Conservation (phyloP, 2,113 vertebrate genomes). For the Hippocampus zosterae region DNA sequence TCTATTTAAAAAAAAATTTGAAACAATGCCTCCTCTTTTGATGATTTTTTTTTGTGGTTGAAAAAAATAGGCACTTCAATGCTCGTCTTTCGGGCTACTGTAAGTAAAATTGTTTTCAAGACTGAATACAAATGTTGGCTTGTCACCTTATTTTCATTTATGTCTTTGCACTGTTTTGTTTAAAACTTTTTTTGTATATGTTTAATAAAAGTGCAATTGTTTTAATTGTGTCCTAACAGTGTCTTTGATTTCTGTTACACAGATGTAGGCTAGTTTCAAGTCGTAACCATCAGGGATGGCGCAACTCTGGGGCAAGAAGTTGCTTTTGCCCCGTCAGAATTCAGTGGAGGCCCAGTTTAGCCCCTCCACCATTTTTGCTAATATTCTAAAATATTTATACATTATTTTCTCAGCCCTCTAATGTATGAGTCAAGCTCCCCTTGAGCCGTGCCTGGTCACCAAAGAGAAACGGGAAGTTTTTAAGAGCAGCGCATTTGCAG, state of each 20-base stretch:
- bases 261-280: not conserved
- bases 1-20: not conserved
- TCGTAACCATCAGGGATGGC: not conserved
- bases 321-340: too few relatives aligned
- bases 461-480: too few relatives aligned
- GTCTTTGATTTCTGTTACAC: not conserved
- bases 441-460: too few relatives aligned
- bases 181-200: constrained; percentile 24
- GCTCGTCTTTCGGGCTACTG: constrained; percentile 8
- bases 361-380: too few relatives aligned
- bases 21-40: not conserved
- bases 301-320: too few relatives aligned
- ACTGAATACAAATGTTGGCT: constrained; percentile 7
- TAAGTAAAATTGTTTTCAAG: constrained; percentile 1
- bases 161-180: constrained; percentile 16
- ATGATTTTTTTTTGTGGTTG: not conserved
- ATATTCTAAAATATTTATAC: too few relatives aligned
- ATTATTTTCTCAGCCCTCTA: too few relatives aligned
- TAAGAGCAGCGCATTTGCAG: too few relatives aligned
- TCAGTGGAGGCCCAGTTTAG: too few relatives aligned
- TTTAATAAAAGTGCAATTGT: constrained; percentile 57
- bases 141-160: constrained; percentile 5
- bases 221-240: not conserved
- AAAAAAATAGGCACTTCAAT: not conserved
- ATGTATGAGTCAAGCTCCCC: too few relatives aligned